Evolutionary conservation across 2,888 invertebrate genomes (phyloP).

Genomic region (Cistogaster globosa): DNA sequence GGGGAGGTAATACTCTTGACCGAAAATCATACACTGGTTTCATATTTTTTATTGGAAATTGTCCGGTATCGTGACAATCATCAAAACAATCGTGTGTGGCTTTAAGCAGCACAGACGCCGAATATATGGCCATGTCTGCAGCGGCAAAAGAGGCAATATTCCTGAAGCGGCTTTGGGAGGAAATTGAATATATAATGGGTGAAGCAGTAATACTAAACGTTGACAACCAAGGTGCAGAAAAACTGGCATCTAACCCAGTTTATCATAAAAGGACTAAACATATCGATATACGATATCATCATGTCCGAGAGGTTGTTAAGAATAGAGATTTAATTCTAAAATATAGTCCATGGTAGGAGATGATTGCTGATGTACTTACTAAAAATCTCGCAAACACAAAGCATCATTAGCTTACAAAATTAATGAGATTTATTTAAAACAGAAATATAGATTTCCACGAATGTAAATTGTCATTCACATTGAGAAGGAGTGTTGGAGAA

Average conservation of each 20-base stretch:
- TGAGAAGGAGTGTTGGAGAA: too few species aligned
- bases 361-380: constrained; percentile 1
- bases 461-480: neutral
- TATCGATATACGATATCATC: neutral
- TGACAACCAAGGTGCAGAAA: constrained; percentile 23
- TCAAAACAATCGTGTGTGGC: neutral
- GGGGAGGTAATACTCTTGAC: neutral
- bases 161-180: neutral
- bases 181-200: neutral
- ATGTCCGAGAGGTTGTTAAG: constrained; percentile 8
- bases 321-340: neutral
- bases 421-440: neutral
- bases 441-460: neutral
- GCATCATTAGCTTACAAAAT: neutral
- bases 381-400: neutral
- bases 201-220: constrained; percentile 14
- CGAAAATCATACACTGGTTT: neutral
- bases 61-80: neutral
- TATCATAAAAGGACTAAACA: constrained; percentile 3
- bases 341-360: neutral
- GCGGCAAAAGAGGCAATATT: neutral
- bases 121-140: neutral
- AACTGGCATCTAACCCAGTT: neutral
- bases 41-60: constrained; percentile 1
- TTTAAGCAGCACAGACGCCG: neutral